phyloP scores from a whole-genome alignment of 1,140 invertebrate species.

The Scaptomyza hsui region DNA sequence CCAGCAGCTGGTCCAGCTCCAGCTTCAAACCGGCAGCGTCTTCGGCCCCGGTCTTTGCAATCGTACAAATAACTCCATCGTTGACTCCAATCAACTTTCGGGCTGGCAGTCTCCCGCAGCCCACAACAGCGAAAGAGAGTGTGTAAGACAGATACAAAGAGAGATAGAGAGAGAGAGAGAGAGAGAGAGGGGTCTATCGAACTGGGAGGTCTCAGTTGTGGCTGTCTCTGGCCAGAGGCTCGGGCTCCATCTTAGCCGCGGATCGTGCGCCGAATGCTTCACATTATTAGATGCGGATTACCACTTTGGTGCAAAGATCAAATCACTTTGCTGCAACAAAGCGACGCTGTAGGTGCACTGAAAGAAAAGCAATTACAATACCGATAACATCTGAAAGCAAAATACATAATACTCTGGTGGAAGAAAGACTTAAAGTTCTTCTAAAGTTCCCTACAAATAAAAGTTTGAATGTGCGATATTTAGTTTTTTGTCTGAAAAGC shows the following conservation, averaged over 20 bases:
- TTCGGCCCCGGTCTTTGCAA: conserved; percentile 43
- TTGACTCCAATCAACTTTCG: conserved; percentile 80
- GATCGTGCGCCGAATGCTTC: conserved; percentile 80
- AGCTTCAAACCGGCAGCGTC: conserved; percentile 23
- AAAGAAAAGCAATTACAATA: too few relatives aligned
- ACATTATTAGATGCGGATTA: conserved; percentile 83
- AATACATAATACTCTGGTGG: too few relatives aligned
- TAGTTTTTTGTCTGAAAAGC: too few relatives aligned
- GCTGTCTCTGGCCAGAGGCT: conserved; percentile 20
- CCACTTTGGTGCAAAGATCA: conserved; percentile 82
- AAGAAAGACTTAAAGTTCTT: too few relatives aligned
- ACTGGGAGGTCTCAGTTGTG: conserved; percentile 67
- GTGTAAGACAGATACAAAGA: conserved; percentile 18
- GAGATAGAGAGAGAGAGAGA: not conserved
- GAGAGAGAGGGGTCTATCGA: conserved; percentile 12
- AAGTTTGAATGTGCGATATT: too few relatives aligned
- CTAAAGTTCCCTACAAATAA: too few relatives aligned
- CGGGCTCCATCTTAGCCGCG: conserved; percentile 9
- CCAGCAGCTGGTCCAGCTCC: conserved; percentile 29
- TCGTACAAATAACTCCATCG: conserved; percentile 82
- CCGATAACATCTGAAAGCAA: too few relatives aligned
- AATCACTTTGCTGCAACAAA: conserved; percentile 73
- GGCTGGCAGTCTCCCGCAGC: conserved; percentile 27
- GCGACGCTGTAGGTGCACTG: conserved; percentile 20
- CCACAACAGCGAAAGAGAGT: not conserved